Conservation (phyloP, 2,797 vertebrate genomes). For the Zalophus californianus region DNA sequence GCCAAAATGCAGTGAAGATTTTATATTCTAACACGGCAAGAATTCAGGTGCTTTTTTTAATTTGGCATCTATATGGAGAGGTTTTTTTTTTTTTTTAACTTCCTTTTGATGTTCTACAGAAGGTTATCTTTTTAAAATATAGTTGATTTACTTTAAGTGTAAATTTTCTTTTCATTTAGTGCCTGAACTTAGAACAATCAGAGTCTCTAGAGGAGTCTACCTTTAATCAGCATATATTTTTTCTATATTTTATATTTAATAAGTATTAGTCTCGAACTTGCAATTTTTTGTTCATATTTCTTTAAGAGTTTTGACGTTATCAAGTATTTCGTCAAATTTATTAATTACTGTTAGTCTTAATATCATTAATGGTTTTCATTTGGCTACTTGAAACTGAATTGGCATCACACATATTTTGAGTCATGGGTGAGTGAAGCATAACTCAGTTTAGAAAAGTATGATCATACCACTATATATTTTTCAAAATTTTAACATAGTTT, state of each 20-base stretch:
- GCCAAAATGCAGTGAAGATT: neutral
- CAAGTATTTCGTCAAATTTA: neutral
- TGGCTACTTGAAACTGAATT: neutral
- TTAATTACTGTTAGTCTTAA: neutral
- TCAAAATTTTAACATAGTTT: neutral
- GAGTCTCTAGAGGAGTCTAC: neutral
- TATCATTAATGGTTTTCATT: neutral
- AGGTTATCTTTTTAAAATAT: neutral
- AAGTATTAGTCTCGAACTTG: neutral
- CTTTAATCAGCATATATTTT: conserved; percentile 14
- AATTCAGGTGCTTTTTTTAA: neutral
- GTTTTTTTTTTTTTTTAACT: neutral
- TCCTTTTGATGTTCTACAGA: neutral
- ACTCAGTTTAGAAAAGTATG: neutral
- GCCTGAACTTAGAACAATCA: neutral
- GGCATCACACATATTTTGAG: neutral
- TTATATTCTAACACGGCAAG: conserved; percentile 38
- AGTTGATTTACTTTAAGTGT: neutral
- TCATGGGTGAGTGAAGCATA: neutral
- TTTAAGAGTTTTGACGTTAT: neutral
- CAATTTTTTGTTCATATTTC: neutral
- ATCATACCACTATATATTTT: neutral
- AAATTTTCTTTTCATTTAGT: neutral
- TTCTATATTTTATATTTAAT: neutral
- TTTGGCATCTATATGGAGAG: neutral